Evolutionary conservation across 1,140 invertebrate species (phyloP).

Genomic region (Bathynomus jamesi): DNA sequence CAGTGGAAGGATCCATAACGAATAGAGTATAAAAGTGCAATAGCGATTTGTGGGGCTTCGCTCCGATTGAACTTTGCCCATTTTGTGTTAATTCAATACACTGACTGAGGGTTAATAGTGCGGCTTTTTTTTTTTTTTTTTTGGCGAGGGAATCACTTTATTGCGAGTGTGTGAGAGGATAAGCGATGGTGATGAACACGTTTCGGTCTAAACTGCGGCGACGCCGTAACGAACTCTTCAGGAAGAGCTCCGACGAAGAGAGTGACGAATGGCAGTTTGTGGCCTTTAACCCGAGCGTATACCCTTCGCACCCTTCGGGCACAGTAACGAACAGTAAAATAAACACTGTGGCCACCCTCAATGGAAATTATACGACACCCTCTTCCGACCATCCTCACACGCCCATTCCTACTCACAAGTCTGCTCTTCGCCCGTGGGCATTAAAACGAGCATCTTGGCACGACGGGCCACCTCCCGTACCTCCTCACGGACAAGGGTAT

Average conservation of each 20-base stretch:
- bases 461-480: slow-evolving; percentile 29
- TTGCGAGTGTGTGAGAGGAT: background rate
- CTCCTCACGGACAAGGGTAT: slow-evolving; percentile 27
- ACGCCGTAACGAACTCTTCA: slow-evolving; percentile 35
- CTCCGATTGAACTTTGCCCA: background rate
- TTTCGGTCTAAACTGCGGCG: slow-evolving; percentile 36
- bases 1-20: background rate
- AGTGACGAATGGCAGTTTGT: slow-evolving; percentile 37
- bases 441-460: slow-evolving; percentile 35
- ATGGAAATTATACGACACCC: slow-evolving; percentile 14
- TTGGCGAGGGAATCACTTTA: background rate
- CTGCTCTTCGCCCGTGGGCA: slow-evolving; percentile 28
- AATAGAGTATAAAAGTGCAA: background rate
- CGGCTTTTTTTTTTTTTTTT: background rate
- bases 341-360: background rate
- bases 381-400: background rate
- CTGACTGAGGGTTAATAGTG: background rate
- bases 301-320: slow-evolving; percentile 7
- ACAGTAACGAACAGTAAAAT: slow-evolving; percentile 20
- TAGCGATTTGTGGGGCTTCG: background rate
- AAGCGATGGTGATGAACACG: slow-evolving; percentile 38
- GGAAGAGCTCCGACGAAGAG: slow-evolving; percentile 31
- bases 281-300: slow-evolving; percentile 33
- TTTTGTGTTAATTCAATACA: background rate
- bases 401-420: slow-evolving; percentile 18